Evolutionary conservation across 2,113 vertebrate species (phyloP).

Genomic region (Tenebrosternarchus preto): DNA sequence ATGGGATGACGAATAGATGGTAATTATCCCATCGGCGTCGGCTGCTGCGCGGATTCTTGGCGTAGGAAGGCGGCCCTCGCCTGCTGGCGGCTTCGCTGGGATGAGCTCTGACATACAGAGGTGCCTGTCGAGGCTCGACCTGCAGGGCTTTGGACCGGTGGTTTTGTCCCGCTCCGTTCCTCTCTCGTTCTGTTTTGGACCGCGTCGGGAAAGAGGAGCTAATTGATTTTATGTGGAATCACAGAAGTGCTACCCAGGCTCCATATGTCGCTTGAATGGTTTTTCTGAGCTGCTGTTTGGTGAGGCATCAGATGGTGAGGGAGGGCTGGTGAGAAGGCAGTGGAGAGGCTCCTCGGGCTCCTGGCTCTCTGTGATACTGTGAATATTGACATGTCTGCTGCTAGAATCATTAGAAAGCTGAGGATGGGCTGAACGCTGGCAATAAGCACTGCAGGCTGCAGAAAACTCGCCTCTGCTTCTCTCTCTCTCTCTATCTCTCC

Average conservation of each 20-base stretch:
- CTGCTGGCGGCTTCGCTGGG: conserved; percentile 35
- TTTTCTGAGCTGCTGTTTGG: conserved; percentile 48
- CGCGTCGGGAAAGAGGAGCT: neutral
- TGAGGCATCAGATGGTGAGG: conserved; percentile 45
- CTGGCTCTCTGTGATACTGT: conserved; percentile 41
- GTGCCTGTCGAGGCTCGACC: conserved; percentile 16
- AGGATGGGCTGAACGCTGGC: conserved; percentile 67
- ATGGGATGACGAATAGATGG: conserved; percentile 6
- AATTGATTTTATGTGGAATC: conserved; percentile 43
- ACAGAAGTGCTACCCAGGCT: conserved; percentile 30
- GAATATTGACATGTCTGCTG: conserved; percentile 60
- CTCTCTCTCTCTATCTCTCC: conserved; percentile 9
- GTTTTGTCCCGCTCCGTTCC: neutral
- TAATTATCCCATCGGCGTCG: conserved; percentile 17
- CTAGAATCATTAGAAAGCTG: conserved; percentile 69
- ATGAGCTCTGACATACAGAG: conserved; percentile 17
- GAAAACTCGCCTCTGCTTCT: conserved; percentile 66
- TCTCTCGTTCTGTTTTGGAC: neutral
- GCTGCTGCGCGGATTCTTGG: conserved; percentile 17
- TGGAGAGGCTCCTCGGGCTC: conserved; percentile 42
- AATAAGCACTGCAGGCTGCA: conserved; percentile 75
- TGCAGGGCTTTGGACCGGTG: neutral
- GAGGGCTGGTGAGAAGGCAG: conserved; percentile 45
- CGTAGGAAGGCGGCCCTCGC: conserved; percentile 17
- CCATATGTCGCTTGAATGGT: conserved; percentile 14